These are phyloP conservation scores for Yasuhikotakia modesta DNA, from an alignment of 2,797 vertebrate species.

Conservation along the genomic window DNA sequence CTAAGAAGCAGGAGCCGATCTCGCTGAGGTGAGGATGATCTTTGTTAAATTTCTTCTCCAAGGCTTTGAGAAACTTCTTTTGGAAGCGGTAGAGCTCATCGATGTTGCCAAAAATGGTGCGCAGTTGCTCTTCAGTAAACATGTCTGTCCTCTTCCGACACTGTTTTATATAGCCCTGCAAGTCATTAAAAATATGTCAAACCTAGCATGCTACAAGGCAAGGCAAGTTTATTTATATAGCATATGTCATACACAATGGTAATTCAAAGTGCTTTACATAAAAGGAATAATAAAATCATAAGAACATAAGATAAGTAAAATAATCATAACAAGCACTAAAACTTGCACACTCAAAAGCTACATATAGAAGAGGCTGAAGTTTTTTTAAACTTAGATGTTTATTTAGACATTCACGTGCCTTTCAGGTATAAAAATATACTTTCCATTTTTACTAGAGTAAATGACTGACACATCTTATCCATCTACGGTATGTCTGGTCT, in stretches of 20 bases:
- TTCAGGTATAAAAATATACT: too few relatives aligned
- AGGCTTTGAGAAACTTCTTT: constrained; percentile 88
- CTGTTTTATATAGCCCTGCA: constrained; percentile 93
- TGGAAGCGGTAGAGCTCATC: constrained; percentile 96
- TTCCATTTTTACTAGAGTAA: too few relatives aligned
- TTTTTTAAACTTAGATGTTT: too few relatives aligned
- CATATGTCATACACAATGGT: too few relatives aligned
- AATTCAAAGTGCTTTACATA: too few relatives aligned
- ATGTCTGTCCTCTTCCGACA: constrained; percentile 92
- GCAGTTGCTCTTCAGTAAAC: constrained; percentile 93
- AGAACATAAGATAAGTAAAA: too few relatives aligned
- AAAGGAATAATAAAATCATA: too few relatives aligned
- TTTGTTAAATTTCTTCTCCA: constrained; percentile 92
- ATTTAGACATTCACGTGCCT: too few relatives aligned
- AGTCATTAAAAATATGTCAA: constrained; percentile 4
- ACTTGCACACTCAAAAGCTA: background rate
- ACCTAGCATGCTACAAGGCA: background rate
- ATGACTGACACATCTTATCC: background rate
- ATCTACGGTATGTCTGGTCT: background rate
- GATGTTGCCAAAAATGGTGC: constrained; percentile 94
- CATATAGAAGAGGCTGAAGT: background rate
- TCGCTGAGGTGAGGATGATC: constrained; percentile 93
- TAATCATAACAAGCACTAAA: too few relatives aligned
- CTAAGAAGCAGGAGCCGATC: constrained; percentile 93
- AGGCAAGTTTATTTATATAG: too few relatives aligned